Evolutionary conservation across 2,888 invertebrate species (phyloP), one percentile per base, ranked within the genome.

Genomic region (Spisula solida): DNA sequence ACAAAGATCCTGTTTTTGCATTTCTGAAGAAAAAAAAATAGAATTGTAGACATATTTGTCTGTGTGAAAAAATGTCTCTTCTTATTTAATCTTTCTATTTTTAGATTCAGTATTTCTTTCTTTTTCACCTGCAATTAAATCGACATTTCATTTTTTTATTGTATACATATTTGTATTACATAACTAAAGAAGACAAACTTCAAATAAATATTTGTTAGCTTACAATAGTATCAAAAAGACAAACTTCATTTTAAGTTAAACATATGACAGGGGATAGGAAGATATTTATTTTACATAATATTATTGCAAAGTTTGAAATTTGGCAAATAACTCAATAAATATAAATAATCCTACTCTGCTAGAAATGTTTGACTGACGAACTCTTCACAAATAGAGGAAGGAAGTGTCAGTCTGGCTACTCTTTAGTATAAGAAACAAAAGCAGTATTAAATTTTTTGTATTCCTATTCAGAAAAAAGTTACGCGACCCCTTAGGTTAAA

Each of bases 401-500:
- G 75, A 75, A 75, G 75, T 75, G 75, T 75, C 75, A 75, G 29
- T 34, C 60, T 66, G 60, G n/a, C 25, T n/a, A 66, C 60, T 66
- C 60, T 66, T 25, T n/a, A 25, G 60, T 12, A 66, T 5, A 25
- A 66, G 60, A 66, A 66, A 66, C 60, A 66, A 66, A 66, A 60
- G 25, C 10, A n/a, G 60, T 25, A 66, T 66, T 66, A 66, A 66
- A 0, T 66, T 4, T 1, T 14, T 51, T 12, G 51, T 51, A 51
- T 66, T 66, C 60, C 60, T n/a, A 25, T 66, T 66, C 25, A 66
- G 12, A 25, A 8, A 66, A 66, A 66, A 66, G 60, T 66, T 66
- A n/a, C 8, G n/a, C 25, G 34, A 31, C 18, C 80, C 80, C 80
- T 56, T 25, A 41, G 48, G 80, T 85, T 82, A 88, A 31, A 79